These are phyloP conservation scores for Pseudorhiza aurosa DNA, from an alignment of 30 jellyfish, hydroid and myxozoan genomes.

Conservation along the genomic window DNA sequence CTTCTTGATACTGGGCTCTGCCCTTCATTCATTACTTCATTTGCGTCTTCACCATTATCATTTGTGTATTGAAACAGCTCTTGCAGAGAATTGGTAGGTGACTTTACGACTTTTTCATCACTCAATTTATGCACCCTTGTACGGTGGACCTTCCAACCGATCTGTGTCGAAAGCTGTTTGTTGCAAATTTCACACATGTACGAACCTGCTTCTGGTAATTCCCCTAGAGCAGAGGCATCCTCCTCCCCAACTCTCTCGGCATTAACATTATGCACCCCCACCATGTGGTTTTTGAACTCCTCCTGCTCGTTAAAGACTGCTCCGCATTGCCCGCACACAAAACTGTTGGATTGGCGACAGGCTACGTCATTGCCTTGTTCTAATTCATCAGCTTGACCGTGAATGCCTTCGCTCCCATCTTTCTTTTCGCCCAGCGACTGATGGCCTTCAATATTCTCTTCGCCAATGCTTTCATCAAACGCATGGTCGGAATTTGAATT, in stretches of 20 bases:
- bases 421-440: constrained; percentile 3
- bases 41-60: not conserved
- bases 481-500: constrained; percentile 5
- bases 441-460: not conserved
- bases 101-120: constrained; percentile 16
- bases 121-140: constrained; percentile 53
- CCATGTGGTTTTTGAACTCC: constrained; percentile 50
- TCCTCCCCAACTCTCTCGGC: constrained; percentile 4
- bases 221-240: constrained; percentile 2
- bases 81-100: not conserved
- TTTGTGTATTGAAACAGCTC: not conserved
- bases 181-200: constrained; percentile 50
- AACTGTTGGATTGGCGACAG: constrained; percentile 22
- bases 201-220: constrained; percentile 18
- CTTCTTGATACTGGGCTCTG: constrained; percentile 13
- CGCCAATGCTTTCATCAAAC: not conserved
- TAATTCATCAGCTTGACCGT: not conserved
- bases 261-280: constrained; percentile 20
- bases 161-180: constrained; percentile 55
- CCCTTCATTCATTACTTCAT: not conserved
- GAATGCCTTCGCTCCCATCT: not conserved
- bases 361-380: not conserved
- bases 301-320: constrained; percentile 52
- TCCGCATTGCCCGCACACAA: constrained; percentile 50
- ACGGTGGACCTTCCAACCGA: constrained; percentile 76